These are phyloP conservation scores for Bombus picipes DNA, from an alignment of 1,140 invertebrate genomes.

Conservation along the genomic window DNA sequence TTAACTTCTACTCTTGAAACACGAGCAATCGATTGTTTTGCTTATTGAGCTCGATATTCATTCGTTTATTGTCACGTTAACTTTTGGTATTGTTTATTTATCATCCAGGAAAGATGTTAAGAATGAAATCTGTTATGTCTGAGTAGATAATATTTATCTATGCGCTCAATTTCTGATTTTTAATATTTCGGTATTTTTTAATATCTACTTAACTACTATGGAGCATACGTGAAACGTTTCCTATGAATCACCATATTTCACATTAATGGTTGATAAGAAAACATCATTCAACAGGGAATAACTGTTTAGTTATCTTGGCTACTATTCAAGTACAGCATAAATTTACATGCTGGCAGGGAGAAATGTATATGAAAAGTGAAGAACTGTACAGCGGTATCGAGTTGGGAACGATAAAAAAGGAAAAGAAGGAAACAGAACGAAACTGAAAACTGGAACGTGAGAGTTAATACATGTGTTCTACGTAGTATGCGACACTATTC, in stretches of 20 bases:
- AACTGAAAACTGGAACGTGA: conserved; percentile 11
- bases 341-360: neutral
- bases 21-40: no score
- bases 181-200: no score
- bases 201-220: no score
- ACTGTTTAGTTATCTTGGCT: neutral
- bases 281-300: neutral
- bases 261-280: neutral
- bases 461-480: conserved; percentile 3
- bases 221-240: no score
- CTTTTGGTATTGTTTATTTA: no score
- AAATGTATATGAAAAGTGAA: neutral
- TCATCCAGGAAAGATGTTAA: no score
- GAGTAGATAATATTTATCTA: no score
- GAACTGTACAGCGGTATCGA: neutral
- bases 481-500: neutral
- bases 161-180: no score
- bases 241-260: neutral
- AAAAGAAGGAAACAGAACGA: neutral
- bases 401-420: neutral
- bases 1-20: no score
- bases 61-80: no score
- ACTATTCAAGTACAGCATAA: neutral
- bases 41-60: no score
- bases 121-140: no score